Percentiles rank a stretch among this genome's conserved stretches.
Conservation (phyloP, 2,113 vertebrate genomes). For the Greenwoodochromis staneri region DNA sequence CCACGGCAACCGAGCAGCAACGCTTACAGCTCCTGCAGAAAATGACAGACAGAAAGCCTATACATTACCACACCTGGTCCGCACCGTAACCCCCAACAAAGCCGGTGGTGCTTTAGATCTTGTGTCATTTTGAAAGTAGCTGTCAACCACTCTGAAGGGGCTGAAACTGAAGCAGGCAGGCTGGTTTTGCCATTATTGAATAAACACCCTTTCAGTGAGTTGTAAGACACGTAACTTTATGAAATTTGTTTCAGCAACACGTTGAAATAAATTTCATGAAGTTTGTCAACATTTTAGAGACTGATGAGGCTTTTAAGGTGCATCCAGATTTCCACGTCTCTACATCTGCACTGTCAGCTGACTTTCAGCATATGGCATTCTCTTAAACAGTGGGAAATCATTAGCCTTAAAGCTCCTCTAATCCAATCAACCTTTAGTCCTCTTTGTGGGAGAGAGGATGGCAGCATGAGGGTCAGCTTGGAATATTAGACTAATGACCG, state of each 20-base stretch:
- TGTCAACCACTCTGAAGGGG: not conserved
- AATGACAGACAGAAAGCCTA: not conserved
- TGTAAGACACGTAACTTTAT: not conserved
- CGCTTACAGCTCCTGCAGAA: constrained; percentile 27
- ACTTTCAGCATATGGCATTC: constrained; percentile 46
- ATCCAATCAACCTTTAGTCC: constrained; percentile 51
- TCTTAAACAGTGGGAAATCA: constrained; percentile 45
- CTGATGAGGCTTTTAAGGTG: not conserved
- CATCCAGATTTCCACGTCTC: not conserved
- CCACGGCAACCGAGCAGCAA: not conserved
- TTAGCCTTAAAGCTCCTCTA: constrained; percentile 60
- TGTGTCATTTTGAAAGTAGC: not conserved
- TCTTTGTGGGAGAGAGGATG: constrained; percentile 12
- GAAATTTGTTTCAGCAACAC: not conserved
- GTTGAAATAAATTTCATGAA: not conserved
- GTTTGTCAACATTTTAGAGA: not conserved
- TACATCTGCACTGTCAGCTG: constrained; percentile 14
- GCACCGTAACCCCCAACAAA: not conserved
- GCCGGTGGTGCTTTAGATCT: not conserved
- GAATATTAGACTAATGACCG: not conserved
- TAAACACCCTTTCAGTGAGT: not conserved
- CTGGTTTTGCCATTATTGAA: not conserved
- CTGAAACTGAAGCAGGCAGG: not conserved
- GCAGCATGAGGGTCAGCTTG: not conserved
- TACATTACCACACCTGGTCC: constrained; percentile 18